These are phyloP conservation scores for Tympanuchus pallidicinctus DNA, from an alignment of 2,113 vertebrate genomes.

Conservation along the genomic window DNA sequence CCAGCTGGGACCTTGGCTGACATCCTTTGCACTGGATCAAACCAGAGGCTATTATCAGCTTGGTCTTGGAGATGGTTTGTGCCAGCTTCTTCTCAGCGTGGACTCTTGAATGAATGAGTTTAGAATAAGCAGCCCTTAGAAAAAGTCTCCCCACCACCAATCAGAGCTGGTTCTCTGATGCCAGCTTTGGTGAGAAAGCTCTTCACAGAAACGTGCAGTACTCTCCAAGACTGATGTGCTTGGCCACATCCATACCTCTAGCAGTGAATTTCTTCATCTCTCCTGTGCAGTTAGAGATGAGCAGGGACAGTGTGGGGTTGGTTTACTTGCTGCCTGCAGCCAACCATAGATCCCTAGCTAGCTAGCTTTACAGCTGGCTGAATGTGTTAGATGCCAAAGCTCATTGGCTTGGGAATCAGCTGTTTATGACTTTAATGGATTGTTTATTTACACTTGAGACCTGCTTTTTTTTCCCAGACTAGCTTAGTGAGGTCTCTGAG, in stretches of 20 bases:
- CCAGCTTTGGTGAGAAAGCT: not conserved
- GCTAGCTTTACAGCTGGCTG: not conserved
- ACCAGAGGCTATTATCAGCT: constrained; percentile 18
- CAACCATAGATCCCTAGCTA: not conserved
- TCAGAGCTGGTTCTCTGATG: not conserved
- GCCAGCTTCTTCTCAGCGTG: constrained; percentile 16
- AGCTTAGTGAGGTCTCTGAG: not conserved
- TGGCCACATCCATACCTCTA: accelerated
- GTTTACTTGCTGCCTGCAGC: not conserved
- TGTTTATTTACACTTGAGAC: not conserved
- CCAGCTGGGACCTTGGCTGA: constrained; percentile 36
- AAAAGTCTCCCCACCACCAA: not conserved
- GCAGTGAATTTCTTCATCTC: not conserved
- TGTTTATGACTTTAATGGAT: not conserved
- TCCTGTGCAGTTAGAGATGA: not conserved
- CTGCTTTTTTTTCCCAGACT: too few relatives aligned
- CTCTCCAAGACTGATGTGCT: not conserved
- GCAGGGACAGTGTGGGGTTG: not conserved
- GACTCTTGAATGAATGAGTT: not conserved
- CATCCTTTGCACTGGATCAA: not conserved
- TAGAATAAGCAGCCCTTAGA: not conserved
- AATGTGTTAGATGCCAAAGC: not conserved
- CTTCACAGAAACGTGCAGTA: not conserved
- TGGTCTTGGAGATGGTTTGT: not conserved
- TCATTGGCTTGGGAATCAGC: not conserved